Conservation (phyloP, 2,113 vertebrate species). For the Phyllostomus discolor region DNA sequence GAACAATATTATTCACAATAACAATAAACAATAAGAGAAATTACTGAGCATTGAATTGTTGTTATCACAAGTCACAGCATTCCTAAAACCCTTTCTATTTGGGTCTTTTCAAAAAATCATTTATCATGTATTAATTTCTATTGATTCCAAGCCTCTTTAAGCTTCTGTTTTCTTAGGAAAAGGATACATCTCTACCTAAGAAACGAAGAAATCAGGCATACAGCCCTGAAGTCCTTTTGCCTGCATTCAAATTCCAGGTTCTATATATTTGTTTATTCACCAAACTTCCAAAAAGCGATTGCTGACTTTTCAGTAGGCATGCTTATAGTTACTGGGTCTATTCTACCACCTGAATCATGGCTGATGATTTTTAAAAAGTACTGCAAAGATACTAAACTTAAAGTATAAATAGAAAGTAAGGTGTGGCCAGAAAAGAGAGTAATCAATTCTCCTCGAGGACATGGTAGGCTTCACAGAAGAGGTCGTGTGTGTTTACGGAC, state of each 20-base stretch:
- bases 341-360: neutral
- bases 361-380: neutral
- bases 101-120: neutral
- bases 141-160: neutral
- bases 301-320: neutral
- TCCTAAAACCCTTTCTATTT: neutral
- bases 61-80: neutral
- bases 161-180: neutral
- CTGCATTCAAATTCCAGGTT: neutral
- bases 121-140: neutral
- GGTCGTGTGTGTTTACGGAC: accelerated
- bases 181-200: neutral
- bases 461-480: neutral
- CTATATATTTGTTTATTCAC: neutral
- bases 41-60: neutral
- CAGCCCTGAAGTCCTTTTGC: neutral
- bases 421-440: neutral
- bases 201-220: neutral
- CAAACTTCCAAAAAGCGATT: neutral
- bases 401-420: neutral
- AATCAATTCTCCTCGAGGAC: neutral
- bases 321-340: neutral
- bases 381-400: neutral
- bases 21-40: neutral
- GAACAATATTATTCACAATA: neutral